A percentile compares a stretch with the other conserved stretches of the same genome.
These are phyloP conservation scores for Chaetogeoica ovagalla DNA, from an alignment of 2,888 invertebrate genomes.

Conservation along the genomic window DNA sequence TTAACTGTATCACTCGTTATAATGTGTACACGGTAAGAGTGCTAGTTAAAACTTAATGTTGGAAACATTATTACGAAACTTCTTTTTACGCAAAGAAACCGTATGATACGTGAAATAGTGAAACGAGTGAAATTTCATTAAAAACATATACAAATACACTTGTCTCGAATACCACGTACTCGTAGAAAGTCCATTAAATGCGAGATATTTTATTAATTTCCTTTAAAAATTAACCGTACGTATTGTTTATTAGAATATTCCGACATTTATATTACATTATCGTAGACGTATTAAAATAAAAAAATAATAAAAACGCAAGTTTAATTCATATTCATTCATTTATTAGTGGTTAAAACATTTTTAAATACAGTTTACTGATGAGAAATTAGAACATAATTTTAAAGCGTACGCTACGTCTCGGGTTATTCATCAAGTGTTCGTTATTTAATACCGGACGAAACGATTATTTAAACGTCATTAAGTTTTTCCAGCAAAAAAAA, in stretches of 20 bases:
- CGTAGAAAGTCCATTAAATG: not conserved
- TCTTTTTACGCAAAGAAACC: not conserved
- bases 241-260: no score
- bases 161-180: not conserved
- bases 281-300: no score
- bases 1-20: not conserved
- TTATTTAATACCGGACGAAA: not conserved
- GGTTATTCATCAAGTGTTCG: not conserved
- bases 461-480: not conserved
- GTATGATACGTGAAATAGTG: not conserved
- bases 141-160: not conserved
- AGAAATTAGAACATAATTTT: no score
- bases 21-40: not conserved
- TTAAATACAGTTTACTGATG: no score
- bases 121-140: constrained; percentile 2
- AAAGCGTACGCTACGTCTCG: not conserved
- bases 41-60: not conserved
- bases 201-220: not conserved
- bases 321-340: no score
- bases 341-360: no score
- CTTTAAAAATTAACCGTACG: no score
- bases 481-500: not conserved
- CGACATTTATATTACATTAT: no score
- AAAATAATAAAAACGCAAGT: no score
- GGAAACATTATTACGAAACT: not conserved